Evolutionary conservation across 2,113 vertebrate genomes (phyloP).

Genomic region (Herpetotheres cachinnans): DNA sequence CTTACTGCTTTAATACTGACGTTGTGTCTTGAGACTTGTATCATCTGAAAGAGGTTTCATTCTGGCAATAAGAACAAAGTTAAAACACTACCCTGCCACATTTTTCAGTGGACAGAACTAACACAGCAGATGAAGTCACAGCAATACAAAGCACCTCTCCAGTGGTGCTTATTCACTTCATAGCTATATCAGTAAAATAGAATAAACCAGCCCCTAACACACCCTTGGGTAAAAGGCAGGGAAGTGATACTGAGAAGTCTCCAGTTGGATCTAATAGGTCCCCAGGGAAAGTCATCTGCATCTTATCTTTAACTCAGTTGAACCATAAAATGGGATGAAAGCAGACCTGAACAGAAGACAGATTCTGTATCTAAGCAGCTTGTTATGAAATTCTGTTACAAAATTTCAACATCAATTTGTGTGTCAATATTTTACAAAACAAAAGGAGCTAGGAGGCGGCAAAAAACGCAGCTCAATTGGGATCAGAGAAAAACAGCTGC

Average conservation of each 20-base stretch:
- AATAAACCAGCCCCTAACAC: not conserved
- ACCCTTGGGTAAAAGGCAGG: not conserved
- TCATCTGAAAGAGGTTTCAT: not conserved
- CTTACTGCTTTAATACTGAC: not conserved
- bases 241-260: not conserved
- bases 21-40: not conserved
- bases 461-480: not conserved
- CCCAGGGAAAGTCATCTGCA: not conserved
- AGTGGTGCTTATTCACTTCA: not conserved
- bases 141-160: not conserved
- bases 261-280: not conserved
- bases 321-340: constrained; percentile 36
- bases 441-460: not conserved
- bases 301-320: constrained; percentile 10
- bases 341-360: not conserved
- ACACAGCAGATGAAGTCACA: not conserved
- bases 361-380: not conserved
- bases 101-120: not conserved
- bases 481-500: not conserved
- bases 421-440: constrained; percentile 4
- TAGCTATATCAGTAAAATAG: not conserved
- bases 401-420: not conserved
- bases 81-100: not conserved
- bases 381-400: not conserved
- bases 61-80: not conserved